Conservation (phyloP, 2,113 vertebrate genomes). For the Heliornis fulica region DNA sequence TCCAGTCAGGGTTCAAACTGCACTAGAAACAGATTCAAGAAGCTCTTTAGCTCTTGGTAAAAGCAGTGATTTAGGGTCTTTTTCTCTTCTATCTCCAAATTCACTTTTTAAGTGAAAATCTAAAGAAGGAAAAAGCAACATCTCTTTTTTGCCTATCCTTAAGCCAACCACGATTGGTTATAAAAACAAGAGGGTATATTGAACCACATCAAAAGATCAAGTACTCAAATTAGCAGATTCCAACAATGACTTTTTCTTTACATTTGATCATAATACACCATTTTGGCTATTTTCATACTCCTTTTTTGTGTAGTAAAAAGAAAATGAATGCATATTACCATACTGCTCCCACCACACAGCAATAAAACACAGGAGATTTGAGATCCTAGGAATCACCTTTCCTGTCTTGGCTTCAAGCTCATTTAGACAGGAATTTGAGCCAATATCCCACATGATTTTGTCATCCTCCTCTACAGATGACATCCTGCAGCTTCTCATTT, state of each 20-base stretch:
- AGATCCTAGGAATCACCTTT: neutral
- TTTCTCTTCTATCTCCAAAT: neutral
- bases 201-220: neutral
- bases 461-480: neutral
- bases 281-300: neutral
- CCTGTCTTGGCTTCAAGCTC: neutral
- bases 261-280: neutral
- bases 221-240: neutral
- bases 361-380: neutral
- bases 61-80: neutral
- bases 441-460: rapidly evolving
- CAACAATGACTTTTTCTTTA: neutral
- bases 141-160: neutral
- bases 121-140: neutral
- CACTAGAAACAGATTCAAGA: neutral
- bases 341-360: neutral
- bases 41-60: neutral
- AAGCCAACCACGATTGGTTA: neutral
- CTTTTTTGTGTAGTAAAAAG: neutral
- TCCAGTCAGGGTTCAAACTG: neutral
- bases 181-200: neutral
- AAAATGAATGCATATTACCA: neutral
- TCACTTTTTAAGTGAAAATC: neutral
- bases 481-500: neutral
- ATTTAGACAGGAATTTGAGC: neutral